Percentiles rank a stretch among this genome's conserved stretches.
phyloP scores from a whole-genome alignment of 2,888 invertebrate genomes.

The Ornithoptera alexandrae region DNA sequence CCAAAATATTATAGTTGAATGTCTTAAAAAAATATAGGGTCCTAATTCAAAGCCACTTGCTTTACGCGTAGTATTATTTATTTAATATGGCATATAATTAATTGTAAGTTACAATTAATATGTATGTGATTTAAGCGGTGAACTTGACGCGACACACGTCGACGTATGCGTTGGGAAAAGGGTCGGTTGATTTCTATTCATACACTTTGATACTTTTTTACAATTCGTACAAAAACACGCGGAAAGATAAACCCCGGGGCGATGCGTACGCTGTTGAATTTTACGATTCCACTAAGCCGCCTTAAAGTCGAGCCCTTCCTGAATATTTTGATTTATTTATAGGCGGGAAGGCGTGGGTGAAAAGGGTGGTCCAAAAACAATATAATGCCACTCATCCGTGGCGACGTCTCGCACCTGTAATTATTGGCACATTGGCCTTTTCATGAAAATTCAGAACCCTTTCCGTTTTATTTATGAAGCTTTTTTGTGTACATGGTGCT shows the following conservation, averaged over 20 bases:
- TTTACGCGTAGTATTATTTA: too few relatives aligned
- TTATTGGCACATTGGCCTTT: conserved; percentile 23
- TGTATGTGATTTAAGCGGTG: conserved; percentile 68
- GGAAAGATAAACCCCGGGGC: conserved; percentile 73
- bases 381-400: conserved; percentile 62
- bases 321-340: conserved; percentile 81
- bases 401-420: conserved; percentile 17
- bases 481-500: not conserved
- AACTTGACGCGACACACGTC: conserved; percentile 63
- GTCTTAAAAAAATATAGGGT: too few relatives aligned
- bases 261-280: conserved; percentile 76
- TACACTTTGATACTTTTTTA: conserved; percentile 75
- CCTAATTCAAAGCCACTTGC: too few relatives aligned
- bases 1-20: too few relatives aligned
- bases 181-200: conserved; percentile 73
- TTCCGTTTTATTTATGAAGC: not conserved
- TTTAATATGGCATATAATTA: not conserved
- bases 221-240: conserved; percentile 74
- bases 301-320: conserved; percentile 78
- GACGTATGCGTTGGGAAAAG: conserved; percentile 70
- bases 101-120: conserved; percentile 33
- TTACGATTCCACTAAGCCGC: conserved; percentile 80
- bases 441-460: conserved; percentile 2
- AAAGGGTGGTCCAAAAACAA: conserved; percentile 77
- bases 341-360: conserved; percentile 70